phyloP scores from a whole-genome alignment of 2,113 vertebrate genomes.

The zebrafish (Danio rerio) region DNA sequence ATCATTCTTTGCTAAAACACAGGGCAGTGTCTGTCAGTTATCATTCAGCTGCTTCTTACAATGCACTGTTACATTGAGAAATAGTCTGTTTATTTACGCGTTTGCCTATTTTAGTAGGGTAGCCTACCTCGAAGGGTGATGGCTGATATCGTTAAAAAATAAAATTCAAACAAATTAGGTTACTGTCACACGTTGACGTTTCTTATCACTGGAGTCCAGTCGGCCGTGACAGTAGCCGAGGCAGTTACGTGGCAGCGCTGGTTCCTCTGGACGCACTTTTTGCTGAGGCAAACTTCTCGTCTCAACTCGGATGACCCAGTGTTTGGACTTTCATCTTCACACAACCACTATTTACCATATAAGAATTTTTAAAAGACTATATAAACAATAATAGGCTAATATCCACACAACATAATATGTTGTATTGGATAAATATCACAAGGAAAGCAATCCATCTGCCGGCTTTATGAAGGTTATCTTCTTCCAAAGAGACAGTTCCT shows the following conservation, averaged over 20 bases:
- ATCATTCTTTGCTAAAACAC: neutral
- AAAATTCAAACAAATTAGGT: no score
- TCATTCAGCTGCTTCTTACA: neutral
- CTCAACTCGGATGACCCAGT: neutral
- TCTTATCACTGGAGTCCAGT: slow-evolving; percentile 5
- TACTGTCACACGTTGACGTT: neutral
- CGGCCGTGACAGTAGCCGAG: neutral
- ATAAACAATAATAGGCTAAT: neutral
- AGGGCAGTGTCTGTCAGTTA: slow-evolving; percentile 2
- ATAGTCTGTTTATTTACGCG: no score
- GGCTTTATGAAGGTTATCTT: neutral
- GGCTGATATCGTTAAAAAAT: neutral
- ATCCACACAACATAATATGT: no score
- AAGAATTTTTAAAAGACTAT: neutral
- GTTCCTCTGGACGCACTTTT: slow-evolving; percentile 36
- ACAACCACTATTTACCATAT: neutral
- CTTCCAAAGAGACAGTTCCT: neutral
- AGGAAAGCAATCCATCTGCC: neutral
- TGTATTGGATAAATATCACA: neutral
- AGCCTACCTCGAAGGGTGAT: neutral
- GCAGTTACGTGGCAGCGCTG: slow-evolving; percentile 72
- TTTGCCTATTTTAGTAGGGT: no score
- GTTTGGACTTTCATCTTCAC: neutral
- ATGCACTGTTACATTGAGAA: neutral
- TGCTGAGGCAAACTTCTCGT: slow-evolving; percentile 39